Percentiles rank a stretch among this genome's conserved stretches.
Evolutionary conservation across 1,140 invertebrate genomes (phyloP).

Genomic region (Ptiloglossa arizonensis): DNA sequence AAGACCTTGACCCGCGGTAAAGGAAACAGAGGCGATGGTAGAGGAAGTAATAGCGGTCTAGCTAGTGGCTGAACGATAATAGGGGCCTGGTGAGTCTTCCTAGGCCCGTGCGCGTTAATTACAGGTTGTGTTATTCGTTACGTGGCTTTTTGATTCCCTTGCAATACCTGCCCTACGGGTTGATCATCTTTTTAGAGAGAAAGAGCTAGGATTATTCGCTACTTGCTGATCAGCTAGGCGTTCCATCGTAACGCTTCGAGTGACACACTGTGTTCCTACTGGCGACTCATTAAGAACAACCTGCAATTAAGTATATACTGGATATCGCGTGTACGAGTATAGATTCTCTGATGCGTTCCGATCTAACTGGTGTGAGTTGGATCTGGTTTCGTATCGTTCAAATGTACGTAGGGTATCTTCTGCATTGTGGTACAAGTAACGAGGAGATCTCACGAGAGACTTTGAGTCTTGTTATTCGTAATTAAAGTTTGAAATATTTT

Average conservation of each 20-base stretch:
- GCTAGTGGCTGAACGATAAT: slow-evolving; percentile 50
- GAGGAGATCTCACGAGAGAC: no score
- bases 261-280: slow-evolving; percentile 22
- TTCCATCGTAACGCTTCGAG: slow-evolving; percentile 21
- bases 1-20: slow-evolving; percentile 53
- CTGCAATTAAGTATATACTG: slow-evolving; percentile 12
- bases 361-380: no score
- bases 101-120: slow-evolving; percentile 46
- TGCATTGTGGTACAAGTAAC: no score
- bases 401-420: no score
- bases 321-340: background rate
- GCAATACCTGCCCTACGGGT: slow-evolving; percentile 12
- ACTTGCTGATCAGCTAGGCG: background rate
- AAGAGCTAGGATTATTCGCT: slow-evolving; percentile 4
- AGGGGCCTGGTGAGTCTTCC: slow-evolving; percentile 4
- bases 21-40: slow-evolving; percentile 47
- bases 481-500: no score
- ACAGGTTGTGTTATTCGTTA: slow-evolving; percentile 33
- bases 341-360: no score
- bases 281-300: slow-evolving; percentile 37
- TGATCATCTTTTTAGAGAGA: slow-evolving; percentile 37
- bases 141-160: slow-evolving; percentile 37
- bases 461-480: no score
- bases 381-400: no score
- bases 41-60: slow-evolving; percentile 52